phyloP scores from a whole-genome alignment of 2,113 vertebrate species.

The Centropus bengalensis region DNA sequence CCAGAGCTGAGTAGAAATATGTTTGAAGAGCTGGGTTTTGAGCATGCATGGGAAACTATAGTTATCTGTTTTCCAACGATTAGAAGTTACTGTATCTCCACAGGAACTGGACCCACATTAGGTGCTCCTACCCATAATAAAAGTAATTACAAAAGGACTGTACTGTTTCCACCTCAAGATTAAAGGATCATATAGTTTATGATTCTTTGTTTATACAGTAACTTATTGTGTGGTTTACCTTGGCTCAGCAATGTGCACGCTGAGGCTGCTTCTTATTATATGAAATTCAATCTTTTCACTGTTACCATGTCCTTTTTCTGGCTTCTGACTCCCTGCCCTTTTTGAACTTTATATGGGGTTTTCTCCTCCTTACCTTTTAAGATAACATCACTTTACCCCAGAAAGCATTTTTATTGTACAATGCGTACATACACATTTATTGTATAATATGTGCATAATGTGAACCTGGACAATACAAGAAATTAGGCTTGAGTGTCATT shows the following conservation, averaged over 20 bases:
- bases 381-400: not conserved
- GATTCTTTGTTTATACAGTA: slow-evolving; percentile 26
- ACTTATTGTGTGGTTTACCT: slow-evolving; percentile 27
- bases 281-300: not conserved
- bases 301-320: not conserved
- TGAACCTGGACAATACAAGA: not conserved
- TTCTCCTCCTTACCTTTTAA: not conserved
- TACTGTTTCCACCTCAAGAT: not conserved
- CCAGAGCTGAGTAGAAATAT: not conserved
- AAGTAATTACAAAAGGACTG: not conserved
- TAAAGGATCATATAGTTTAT: not conserved
- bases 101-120: not conserved
- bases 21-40: not conserved
- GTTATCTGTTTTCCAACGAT: not conserved
- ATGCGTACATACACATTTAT: not conserved
- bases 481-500: not conserved
- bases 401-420: not conserved
- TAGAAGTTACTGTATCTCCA: not conserved
- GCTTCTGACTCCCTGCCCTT: not conserved
- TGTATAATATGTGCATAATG: not conserved
- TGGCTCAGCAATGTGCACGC: not conserved
- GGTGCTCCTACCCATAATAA: not conserved
- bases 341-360: not conserved
- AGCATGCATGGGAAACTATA: not conserved
- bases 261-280: not conserved